phyloP scores from a whole-genome alignment of 2,888 invertebrate species.

The Phoronis australis region DNA sequence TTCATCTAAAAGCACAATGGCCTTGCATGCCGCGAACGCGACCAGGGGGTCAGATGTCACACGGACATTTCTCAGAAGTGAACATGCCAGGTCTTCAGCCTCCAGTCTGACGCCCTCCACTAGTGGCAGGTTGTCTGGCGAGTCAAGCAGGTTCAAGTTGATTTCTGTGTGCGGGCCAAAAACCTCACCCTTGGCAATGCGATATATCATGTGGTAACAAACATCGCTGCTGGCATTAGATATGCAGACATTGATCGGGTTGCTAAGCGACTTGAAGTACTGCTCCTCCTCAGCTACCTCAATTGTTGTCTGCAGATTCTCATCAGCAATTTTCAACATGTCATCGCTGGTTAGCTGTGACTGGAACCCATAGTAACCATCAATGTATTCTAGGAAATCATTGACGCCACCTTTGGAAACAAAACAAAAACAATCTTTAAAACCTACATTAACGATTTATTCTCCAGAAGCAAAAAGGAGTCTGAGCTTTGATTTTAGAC shows the following conservation, averaged over 20 bases:
- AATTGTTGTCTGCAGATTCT: slow-evolving; percentile 36
- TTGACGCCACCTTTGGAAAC: slow-evolving; percentile 53
- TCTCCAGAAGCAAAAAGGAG: no score
- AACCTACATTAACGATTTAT: no score
- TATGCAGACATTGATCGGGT: slow-evolving; percentile 43
- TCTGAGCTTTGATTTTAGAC: no score
- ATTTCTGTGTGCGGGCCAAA: slow-evolving; percentile 37
- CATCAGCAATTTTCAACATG: slow-evolving; percentile 38
- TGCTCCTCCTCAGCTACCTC: slow-evolving; percentile 36
- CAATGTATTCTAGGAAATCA: slow-evolving; percentile 49
- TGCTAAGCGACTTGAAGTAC: slow-evolving; percentile 22
- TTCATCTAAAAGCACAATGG: slow-evolving; percentile 37
- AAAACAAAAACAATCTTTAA: no score
- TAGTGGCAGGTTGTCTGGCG: slow-evolving; percentile 12
- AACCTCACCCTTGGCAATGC: slow-evolving; percentile 37
- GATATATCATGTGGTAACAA: slow-evolving; percentile 31
- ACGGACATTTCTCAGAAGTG: slow-evolving; percentile 25
- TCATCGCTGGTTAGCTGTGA: slow-evolving; percentile 38
- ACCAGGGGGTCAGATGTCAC: slow-evolving; percentile 23
- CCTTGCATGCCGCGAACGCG: slow-evolving; percentile 38
- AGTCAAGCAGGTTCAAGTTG: slow-evolving; percentile 32
- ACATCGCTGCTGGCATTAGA: slow-evolving; percentile 37
- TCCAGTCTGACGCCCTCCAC: slow-evolving; percentile 44
- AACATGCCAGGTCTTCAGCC: slow-evolving; percentile 33
- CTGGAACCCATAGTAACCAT: slow-evolving; percentile 47